phyloP scores from a whole-genome alignment of 2,797 vertebrate genomes.

The Onychomys leucogaster region DNA sequence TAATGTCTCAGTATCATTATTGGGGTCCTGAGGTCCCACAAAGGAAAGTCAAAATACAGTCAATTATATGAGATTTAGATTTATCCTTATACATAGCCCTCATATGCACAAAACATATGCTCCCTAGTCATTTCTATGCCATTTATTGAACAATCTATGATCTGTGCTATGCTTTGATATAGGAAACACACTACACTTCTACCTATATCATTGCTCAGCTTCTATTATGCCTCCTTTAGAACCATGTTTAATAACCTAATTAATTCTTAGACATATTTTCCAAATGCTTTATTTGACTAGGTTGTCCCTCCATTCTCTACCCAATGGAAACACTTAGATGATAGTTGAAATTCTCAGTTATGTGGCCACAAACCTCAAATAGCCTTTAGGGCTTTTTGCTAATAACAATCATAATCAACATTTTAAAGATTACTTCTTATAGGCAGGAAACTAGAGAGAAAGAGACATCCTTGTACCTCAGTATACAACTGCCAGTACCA shows the following conservation, averaged over 20 bases:
- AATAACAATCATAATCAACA: slow-evolving; percentile 14
- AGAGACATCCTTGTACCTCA: neutral
- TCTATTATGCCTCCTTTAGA: neutral
- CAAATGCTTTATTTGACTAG: slow-evolving; percentile 42
- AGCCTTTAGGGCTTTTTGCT: neutral
- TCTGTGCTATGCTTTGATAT: neutral
- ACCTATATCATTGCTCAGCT: neutral
- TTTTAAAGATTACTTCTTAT: neutral
- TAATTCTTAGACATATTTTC: slow-evolving; percentile 41
- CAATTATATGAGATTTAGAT: neutral
- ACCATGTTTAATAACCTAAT: slow-evolving; percentile 12
- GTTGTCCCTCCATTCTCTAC: neutral
- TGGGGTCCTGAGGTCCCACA: neutral
- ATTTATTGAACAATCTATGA: slow-evolving; percentile 1
- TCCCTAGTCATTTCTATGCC: neutral
- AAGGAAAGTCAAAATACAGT: neutral
- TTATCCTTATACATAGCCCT: neutral
- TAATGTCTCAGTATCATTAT: neutral
- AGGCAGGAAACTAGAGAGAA: neutral
- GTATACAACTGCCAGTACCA: neutral
- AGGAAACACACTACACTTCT: neutral
- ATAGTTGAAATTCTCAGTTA: slow-evolving; percentile 26
- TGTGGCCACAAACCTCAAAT: neutral
- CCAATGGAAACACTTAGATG: neutral
- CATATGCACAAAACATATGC: neutral